Evolutionary conservation across 2,797 vertebrate species (phyloP).

Genomic region (Sciurus vulgaris): DNA sequence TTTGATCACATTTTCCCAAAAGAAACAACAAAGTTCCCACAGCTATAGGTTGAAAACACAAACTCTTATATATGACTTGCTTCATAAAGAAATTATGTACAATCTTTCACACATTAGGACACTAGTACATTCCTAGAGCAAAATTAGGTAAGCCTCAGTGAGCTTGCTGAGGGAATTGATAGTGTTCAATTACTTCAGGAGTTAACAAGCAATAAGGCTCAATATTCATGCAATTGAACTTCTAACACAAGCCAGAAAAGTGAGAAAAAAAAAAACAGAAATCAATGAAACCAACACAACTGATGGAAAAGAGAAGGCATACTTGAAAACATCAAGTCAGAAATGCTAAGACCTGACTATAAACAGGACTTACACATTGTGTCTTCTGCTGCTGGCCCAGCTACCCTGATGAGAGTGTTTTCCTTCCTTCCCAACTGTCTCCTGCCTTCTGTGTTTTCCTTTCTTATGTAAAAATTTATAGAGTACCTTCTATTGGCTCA

Average conservation of each 20-base stretch:
- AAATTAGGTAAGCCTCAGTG: background rate
- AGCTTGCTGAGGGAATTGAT: background rate
- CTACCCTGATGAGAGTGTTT: background rate
- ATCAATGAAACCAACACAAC: background rate
- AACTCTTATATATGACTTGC: background rate
- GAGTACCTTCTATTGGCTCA: background rate
- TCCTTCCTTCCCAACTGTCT: background rate
- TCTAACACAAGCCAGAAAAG: background rate
- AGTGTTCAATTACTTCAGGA: background rate
- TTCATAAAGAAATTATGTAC: background rate
- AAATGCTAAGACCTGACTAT: background rate
- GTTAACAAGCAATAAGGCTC: background rate
- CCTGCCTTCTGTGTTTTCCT: background rate
- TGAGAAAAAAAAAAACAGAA: background rate
- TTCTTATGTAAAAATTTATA: background rate
- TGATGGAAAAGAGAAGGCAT: background rate
- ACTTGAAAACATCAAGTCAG: background rate
- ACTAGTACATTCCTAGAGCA: background rate
- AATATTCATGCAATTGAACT: background rate
- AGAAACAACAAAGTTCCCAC: background rate
- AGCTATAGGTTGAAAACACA: no score
- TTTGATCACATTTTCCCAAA: background rate
- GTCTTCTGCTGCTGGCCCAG: background rate
- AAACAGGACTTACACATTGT: background rate
- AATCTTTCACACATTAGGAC: background rate